Evolutionary conservation across 2,888 invertebrate species (phyloP), one percentile per base, ranked within the genome.

Genomic region (Busseola fusca): DNA sequence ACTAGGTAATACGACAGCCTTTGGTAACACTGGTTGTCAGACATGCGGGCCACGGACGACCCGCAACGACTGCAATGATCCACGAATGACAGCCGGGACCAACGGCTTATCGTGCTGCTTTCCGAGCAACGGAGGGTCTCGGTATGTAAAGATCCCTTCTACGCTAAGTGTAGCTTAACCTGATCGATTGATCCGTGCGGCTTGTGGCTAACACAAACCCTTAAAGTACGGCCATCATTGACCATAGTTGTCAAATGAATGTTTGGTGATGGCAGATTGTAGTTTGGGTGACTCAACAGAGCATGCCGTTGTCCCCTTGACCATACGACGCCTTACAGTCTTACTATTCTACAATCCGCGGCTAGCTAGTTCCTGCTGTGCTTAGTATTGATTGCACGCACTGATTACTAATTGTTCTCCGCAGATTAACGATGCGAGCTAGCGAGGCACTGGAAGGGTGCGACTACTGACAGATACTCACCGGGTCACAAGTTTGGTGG

Each of bases 341-440:
- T 9, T 34, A 34, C 45, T 6, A 45, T 25, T 54, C 18, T 37
- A 12, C 14, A 48, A 16, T 60, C 16, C 40, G 30, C 14, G 21
- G n/a, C 9, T 30, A 21, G 37, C 14, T 18, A 30, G 48, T 42
- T 34, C 21, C 7, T 21, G 25, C 30, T 6, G 65, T 18, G 37
- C 18, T 7, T 6, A n/a, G 57, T 78, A 78, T 81, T 72, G 82
- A 81, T 78, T 67, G 66, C 52, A 18, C 30, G 52, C 18, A 56
- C 79, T 60, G 57, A 82, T 66, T 68, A 58, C 67, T 78, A 82
- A 80, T 78, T 50, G 82, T 78, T 66, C 42, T 67, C 79, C 59
- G 57, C 52, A 73, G 67, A 74, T 70, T 80, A 70, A 63, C 82
- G 82, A 68, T 57, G 78, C 48, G 58, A 59, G 25, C 63, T 56